Conservation (phyloP, 2,888 invertebrate genomes). For the Litoditis marina region DNA sequence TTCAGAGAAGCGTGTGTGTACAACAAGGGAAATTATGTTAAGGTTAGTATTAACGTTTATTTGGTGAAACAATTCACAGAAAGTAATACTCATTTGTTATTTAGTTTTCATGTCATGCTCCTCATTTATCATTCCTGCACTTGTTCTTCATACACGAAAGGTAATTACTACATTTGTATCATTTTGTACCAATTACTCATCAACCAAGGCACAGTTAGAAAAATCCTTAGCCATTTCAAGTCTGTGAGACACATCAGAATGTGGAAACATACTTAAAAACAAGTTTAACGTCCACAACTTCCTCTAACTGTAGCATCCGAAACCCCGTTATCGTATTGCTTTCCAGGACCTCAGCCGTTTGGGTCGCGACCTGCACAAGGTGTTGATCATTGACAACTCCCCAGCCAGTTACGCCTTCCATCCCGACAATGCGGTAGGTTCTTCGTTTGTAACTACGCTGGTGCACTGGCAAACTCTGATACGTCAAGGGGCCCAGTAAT, state of each 20-base stretch:
- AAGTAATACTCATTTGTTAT: background rate
- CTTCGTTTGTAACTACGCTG: no score
- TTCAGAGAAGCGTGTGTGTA: constrained; percentile 99
- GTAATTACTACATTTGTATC: no score
- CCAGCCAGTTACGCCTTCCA: constrained; percentile 99
- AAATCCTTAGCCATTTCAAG: no score
- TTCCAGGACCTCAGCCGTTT: constrained; percentile 85
- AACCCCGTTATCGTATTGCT: no score
- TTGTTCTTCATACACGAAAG: no score
- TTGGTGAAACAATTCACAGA: no score
- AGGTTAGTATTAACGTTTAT: constrained; percentile 64
- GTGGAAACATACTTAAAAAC: background rate
- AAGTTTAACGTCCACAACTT: background rate
- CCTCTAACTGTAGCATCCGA: background rate
- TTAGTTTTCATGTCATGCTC: no score
- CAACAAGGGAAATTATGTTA: constrained; percentile 98
- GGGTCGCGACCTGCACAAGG: constrained; percentile 90
- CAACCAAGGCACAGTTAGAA: no score
- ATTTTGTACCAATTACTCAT: no score
- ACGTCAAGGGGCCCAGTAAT: no score
- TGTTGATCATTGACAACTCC: constrained; percentile 98
- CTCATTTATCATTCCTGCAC: background rate
- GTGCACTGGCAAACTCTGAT: no score
- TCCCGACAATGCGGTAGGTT: constrained; percentile 95
- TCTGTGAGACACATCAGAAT: background rate